Conservation (phyloP, 2,888 invertebrate species). For the Dynastes tityus region DNA sequence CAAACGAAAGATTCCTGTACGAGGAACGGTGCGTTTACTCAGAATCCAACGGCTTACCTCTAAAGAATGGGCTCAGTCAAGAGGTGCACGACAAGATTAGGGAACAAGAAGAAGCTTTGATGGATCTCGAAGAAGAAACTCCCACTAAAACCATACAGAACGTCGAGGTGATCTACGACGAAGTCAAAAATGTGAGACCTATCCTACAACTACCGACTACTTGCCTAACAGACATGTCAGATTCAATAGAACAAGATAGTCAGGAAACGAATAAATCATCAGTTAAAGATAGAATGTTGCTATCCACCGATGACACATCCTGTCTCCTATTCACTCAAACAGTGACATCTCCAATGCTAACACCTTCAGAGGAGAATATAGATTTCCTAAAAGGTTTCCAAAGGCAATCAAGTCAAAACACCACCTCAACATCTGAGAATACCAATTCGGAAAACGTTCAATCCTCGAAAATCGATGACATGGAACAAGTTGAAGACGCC, state of each 20-base stretch:
- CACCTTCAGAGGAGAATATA: constrained; percentile 70
- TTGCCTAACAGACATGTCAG: constrained; percentile 55
- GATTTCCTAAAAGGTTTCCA: constrained; percentile 69
- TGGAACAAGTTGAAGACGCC: constrained; percentile 53
- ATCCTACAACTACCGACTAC: constrained; percentile 56
- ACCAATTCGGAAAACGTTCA: constrained; percentile 43
- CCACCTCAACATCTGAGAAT: constrained; percentile 53
- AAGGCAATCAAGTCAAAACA: constrained; percentile 59
- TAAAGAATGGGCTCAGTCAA: constrained; percentile 28
- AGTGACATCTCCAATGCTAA: constrained; percentile 70
- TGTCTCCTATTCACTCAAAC: constrained; percentile 70
- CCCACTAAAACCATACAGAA: not conserved
- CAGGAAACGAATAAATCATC: constrained; percentile 57
- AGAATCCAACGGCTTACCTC: constrained; percentile 17
- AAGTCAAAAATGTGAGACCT: constrained; percentile 52
- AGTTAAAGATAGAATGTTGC: constrained; percentile 68
- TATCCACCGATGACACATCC: constrained; percentile 67
- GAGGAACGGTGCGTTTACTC: constrained; percentile 27
- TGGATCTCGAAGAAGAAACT: not conserved
- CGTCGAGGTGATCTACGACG: constrained; percentile 46
- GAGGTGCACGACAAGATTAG: constrained; percentile 14
- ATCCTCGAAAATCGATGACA: constrained; percentile 50
- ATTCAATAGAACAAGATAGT: constrained; percentile 49
- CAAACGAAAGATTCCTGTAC: constrained; percentile 61
- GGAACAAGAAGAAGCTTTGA: constrained; percentile 1